Evolutionary conservation across 2,797 vertebrate genomes (phyloP).

Genomic region (Thaleichthys pacificus): DNA sequence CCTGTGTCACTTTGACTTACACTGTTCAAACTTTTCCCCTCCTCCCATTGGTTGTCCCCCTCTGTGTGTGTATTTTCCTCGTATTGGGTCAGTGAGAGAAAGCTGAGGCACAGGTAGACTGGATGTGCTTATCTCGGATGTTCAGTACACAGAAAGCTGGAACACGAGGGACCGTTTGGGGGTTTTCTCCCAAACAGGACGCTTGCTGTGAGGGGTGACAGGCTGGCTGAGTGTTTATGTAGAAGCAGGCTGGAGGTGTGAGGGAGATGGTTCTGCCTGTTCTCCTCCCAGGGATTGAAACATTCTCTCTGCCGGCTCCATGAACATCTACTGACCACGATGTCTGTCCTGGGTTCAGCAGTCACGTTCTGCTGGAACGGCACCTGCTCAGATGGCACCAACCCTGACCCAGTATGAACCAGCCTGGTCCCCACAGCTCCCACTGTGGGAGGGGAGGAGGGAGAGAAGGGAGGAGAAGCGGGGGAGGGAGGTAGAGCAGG

Average conservation of each 20-base stretch:
- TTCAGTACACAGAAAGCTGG: background rate
- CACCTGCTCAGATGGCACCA: slow-evolving; percentile 27
- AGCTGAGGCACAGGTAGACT: background rate
- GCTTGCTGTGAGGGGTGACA: slow-evolving; percentile 38
- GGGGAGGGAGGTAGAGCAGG: too few species aligned
- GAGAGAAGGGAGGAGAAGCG: too few species aligned
- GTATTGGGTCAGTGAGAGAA: slow-evolving; percentile 8
- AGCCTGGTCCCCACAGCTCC: slow-evolving; percentile 27
- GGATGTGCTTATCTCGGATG: background rate
- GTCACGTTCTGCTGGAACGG: too few species aligned
- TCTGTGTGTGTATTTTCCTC: slow-evolving; percentile 16
- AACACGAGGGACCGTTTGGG: background rate
- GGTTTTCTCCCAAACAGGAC: slow-evolving; percentile 26
- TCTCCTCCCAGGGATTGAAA: slow-evolving; percentile 25
- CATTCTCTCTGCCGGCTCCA: slow-evolving; percentile 27
- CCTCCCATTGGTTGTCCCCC: background rate
- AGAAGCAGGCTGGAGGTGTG: slow-evolving; percentile 41
- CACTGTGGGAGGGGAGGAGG: too few species aligned
- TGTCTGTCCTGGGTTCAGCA: slow-evolving; percentile 44
- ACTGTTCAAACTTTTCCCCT: background rate
- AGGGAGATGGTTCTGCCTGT: slow-evolving; percentile 31
- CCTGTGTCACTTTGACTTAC: slow-evolving; percentile 4
- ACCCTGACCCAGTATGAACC: slow-evolving; percentile 46
- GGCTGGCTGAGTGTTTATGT: slow-evolving; percentile 35
- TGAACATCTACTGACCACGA: slow-evolving; percentile 16